Base-by-base conservation (phyloP, 2,113 vertebrate species). In the Dipodomys ordii region DNA sequence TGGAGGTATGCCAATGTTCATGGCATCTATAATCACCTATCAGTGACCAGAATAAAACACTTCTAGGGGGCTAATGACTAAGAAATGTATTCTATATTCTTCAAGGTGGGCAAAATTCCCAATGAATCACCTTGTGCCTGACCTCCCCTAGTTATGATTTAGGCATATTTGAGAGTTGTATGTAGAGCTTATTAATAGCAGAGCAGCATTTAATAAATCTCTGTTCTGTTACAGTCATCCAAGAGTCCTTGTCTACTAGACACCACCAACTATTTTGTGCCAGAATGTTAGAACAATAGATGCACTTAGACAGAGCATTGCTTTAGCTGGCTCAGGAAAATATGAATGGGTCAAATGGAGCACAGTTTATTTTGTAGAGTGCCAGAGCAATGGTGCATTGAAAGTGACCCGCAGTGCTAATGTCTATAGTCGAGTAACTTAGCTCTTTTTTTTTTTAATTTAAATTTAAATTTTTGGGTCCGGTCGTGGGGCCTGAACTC, bases 121-220 rank as follows among this genome's bases (percentile, higher is more conserved):
- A 95, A 2, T 46, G 28, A 96, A 91, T 72, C 81, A 81, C n/a
- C 64, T 88, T 83, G 79, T 78, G 83, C 72, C 78, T 78, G 88
- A 91, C 64, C 35, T 62, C 80, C 78, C 80, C 67, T 73, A 35
- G n/a, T 88, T 93, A 87, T 95, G 95, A 93, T 79, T 92, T 90
- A 93, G 88, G 83, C 28, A 22, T 84, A 57, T 93, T 94, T 92
- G 67, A 88, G 88, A 89, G 79, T 80, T 90, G 83, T 86, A 35
- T 83, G 76, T 53, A 86, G 90, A n/a, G 53, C 53, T 57, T 57
- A 57, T 57, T 57, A 57, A 57, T 57, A 57, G 15, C 53, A 57
- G 53, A 79, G 62, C 92, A 80, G n/a, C 53, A 23, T 90, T 97
- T 85, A 88, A 94, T 90, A 94, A 90, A 93, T 91, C 44, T 82